A percentile compares a stretch with the other conserved stretches of the same genome.
phyloP scores from a whole-genome alignment of 2,797 vertebrate genomes.

The Petrocephalus sullivani region DNA sequence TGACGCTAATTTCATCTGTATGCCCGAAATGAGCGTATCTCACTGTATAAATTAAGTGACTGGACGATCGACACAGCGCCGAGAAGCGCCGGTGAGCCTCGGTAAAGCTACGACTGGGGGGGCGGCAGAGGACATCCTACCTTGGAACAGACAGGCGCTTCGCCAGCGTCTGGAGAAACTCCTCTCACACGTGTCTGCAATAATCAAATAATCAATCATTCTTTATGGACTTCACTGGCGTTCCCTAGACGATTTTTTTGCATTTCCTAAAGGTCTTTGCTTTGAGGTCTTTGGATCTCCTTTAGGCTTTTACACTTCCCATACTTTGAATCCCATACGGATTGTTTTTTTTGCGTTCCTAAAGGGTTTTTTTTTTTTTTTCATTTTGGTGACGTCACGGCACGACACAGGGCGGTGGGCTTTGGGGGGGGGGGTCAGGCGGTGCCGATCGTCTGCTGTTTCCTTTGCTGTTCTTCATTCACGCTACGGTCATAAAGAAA shows the following conservation, averaged over 20 bases:
- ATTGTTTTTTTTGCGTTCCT: neutral
- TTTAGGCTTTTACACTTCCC: neutral
- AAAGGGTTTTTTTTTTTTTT: neutral
- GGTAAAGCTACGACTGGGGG: conserved; percentile 10
- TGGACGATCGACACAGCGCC: neutral
- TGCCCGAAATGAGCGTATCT: neutral
- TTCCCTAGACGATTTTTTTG: neutral
- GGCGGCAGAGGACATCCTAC: neutral
- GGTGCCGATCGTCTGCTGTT: neutral
- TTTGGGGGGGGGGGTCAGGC: neutral
- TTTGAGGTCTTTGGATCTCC: no score
- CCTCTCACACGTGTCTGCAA: neutral
- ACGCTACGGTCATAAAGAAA: neutral
- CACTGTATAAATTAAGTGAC: conserved; percentile 23
- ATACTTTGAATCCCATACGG: neutral
- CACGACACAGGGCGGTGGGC: neutral
- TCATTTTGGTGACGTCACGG: conserved; percentile 15
- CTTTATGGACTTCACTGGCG: neutral
- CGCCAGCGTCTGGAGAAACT: neutral
- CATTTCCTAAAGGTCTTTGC: neutral
- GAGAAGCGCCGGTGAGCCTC: conserved; percentile 10
- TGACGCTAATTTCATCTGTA: neutral
- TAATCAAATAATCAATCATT: neutral
- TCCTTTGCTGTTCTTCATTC: conserved; percentile 9
- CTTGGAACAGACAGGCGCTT: conserved; percentile 14